These are phyloP conservation scores for Drosophila multiciliata DNA, from an alignment of 2,888 invertebrate species.

Conservation along the genomic window DNA sequence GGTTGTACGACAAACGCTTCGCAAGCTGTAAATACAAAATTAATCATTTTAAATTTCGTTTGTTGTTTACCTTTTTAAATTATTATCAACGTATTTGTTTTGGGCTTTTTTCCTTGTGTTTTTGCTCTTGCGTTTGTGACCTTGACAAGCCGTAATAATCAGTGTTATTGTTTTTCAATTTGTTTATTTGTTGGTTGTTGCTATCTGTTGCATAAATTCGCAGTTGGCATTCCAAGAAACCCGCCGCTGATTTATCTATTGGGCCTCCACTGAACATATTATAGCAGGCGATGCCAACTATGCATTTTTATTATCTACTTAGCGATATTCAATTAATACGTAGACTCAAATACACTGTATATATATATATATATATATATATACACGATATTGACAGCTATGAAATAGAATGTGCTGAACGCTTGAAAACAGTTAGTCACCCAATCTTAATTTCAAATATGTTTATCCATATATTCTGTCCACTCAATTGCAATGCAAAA, in stretches of 20 bases:
- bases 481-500: background rate
- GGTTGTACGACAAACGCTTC: constrained; percentile 44
- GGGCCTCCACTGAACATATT: constrained; percentile 15
- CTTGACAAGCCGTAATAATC: constrained; percentile 40
- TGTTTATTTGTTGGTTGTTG: background rate
- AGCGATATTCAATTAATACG: constrained; percentile 11
- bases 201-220: constrained; percentile 46
- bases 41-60: constrained; percentile 54
- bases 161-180: constrained; percentile 13
- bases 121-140: constrained; percentile 15
- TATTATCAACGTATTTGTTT: constrained; percentile 40
- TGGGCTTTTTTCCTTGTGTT: constrained; percentile 3
- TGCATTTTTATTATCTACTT: constrained; percentile 60
- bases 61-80: constrained; percentile 1
- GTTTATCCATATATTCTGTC: background rate
- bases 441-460: constrained; percentile 16
- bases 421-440: constrained; percentile 41
- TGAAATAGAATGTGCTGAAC: background rate
- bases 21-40: constrained; percentile 72
- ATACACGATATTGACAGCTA: background rate
- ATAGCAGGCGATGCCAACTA: constrained; percentile 33
- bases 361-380: background rate
- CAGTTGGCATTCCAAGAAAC: constrained; percentile 47
- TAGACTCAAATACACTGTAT: background rate
- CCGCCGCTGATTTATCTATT: constrained; percentile 36